These are phyloP conservation scores for Elaphurus davidianus DNA, from an alignment of 2,113 vertebrate genomes.

Conservation along the genomic window DNA sequence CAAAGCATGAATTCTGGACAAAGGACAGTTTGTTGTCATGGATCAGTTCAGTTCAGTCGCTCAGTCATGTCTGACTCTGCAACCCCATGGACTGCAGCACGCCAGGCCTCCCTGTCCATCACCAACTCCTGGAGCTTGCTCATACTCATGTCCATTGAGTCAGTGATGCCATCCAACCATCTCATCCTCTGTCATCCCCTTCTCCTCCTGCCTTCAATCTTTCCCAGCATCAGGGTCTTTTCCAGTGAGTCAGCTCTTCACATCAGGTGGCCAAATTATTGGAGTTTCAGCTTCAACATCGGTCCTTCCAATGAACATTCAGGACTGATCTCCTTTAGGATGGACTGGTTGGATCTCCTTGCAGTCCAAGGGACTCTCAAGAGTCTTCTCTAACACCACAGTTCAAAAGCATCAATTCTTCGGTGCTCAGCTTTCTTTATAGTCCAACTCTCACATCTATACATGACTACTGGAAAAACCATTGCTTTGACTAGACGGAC, in stretches of 20 bases:
- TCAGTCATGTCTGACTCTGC: neutral
- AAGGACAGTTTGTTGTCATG: neutral
- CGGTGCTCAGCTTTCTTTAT: neutral
- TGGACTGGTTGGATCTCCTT: neutral
- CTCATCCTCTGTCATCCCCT: neutral
- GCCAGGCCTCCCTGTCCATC: neutral
- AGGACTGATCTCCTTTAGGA: neutral
- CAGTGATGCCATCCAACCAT: neutral
- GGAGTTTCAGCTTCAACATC: neutral
- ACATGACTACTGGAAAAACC: neutral
- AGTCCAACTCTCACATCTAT: neutral
- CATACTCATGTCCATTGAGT: neutral
- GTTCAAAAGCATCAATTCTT: neutral
- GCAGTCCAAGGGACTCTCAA: neutral
- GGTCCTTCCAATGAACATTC: neutral
- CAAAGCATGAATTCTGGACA: neutral
- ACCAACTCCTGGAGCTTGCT: accelerated
- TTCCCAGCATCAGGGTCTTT: neutral
- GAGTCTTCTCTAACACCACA: neutral
- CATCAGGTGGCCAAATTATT: neutral
- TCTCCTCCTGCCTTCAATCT: neutral
- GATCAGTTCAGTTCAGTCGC: neutral
- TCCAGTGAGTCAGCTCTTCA: neutral
- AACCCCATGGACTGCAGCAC: neutral
- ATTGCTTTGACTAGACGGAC: neutral